A percentile compares a stretch with the other conserved stretches of the same genome.
Conservation (phyloP, 2,888 invertebrate species). For the Pelosia muscerda region DNA sequence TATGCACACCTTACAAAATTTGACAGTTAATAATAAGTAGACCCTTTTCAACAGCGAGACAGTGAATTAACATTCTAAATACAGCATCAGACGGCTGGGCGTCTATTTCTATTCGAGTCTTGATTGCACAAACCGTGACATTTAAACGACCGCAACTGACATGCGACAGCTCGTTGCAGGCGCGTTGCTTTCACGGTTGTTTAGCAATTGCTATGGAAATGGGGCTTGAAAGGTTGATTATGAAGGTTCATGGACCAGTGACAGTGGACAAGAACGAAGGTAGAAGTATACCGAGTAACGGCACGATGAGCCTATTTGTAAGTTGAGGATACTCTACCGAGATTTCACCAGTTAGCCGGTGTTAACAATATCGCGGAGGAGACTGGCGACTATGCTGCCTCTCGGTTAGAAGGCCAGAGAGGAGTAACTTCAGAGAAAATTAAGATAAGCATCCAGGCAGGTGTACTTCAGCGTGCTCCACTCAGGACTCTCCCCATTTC, state of each 20-base stretch:
- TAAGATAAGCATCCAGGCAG: no score
- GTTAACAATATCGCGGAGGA: no score
- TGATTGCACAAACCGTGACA: constrained; percentile 38
- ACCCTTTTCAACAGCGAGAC: neutral
- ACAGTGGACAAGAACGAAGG: neutral
- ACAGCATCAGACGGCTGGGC: constrained; percentile 20
- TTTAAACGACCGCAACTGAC: constrained; percentile 24
- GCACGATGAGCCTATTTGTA: no score
- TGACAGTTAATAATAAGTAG: neutral
- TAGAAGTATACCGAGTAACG: neutral
- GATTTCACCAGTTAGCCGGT: no score
- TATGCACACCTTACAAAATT: neutral
- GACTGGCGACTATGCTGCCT: no score
- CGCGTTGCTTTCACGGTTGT: constrained; percentile 15
- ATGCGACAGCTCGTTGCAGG: constrained; percentile 9
- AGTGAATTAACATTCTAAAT: constrained; percentile 21
- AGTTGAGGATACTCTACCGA: no score
- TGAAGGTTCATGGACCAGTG: constrained; percentile 1
- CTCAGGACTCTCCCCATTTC: no score
- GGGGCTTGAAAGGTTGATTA: constrained; percentile 6
- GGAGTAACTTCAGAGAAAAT: no score
- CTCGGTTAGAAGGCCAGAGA: no score
- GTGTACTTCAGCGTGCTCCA: no score
- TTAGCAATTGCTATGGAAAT: constrained; percentile 19
- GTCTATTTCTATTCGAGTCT: constrained; percentile 23